Percentiles rank a stretch among this genome's conserved stretches.
Evolutionary conservation across 2,113 vertebrate species (phyloP).

Genomic region (Podocnemis expansa): DNA sequence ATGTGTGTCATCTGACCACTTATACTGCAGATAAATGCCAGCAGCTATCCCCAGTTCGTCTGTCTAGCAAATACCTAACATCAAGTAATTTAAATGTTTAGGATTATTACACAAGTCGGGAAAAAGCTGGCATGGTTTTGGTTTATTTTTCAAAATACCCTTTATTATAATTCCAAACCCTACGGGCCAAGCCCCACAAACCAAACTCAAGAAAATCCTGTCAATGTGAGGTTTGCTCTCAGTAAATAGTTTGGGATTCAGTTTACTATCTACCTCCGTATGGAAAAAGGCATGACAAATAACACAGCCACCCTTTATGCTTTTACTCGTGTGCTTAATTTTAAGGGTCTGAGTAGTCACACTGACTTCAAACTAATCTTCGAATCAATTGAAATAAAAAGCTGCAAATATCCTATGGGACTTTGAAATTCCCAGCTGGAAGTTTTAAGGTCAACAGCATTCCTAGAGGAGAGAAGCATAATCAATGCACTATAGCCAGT

Average conservation of each 20-base stretch:
- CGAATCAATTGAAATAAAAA: neutral
- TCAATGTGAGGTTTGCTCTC: neutral
- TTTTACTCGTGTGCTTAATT: neutral
- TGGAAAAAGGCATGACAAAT: neutral
- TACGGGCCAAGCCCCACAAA: neutral
- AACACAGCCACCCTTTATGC: neutral
- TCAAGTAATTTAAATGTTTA: neutral
- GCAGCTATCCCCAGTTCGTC: neutral
- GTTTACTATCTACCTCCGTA: neutral
- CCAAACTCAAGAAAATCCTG: neutral
- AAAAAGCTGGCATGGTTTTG: neutral
- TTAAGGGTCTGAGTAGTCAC: neutral
- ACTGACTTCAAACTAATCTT: neutral
- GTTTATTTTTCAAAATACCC: neutral
- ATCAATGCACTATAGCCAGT: accelerated
- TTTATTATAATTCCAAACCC: neutral
- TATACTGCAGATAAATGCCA: neutral
- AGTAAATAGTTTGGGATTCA: neutral
- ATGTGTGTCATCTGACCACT: neutral
- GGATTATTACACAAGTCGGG: neutral
- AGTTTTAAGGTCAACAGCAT: neutral
- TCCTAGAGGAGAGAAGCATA: neutral
- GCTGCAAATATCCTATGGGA: neutral
- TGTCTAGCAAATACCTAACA: neutral
- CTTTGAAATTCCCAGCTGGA: neutral